Conservation (phyloP, 2,113 vertebrate genomes). For the Coryphaenoides rupestris region DNA sequence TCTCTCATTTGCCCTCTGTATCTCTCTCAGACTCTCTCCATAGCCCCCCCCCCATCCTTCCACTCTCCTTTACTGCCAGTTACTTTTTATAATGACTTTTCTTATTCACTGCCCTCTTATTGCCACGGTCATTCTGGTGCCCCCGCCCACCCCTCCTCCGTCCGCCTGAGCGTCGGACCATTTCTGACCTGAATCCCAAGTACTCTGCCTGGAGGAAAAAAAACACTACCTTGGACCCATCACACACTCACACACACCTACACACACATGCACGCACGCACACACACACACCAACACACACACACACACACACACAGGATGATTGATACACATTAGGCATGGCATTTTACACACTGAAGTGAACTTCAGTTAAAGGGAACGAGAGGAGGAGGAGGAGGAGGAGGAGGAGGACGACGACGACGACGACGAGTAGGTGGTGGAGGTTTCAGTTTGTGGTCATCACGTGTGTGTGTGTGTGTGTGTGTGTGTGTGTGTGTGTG, state of each 20-base stretch:
- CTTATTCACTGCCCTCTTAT: slow-evolving; percentile 40
- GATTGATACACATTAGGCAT: slow-evolving; percentile 11
- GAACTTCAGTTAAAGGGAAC: too few species aligned
- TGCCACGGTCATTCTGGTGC: slow-evolving; percentile 35
- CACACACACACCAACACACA: too few species aligned
- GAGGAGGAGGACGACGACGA: too few species aligned
- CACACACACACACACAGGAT: not conserved
- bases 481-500: too few species aligned
- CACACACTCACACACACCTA: slow-evolving; percentile 26
- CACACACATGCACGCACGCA: too few species aligned
- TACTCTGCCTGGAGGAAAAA: slow-evolving; percentile 11
- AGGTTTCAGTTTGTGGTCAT: not conserved
- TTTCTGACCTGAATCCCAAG: slow-evolving; percentile 54
- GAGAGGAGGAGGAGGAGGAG: too few species aligned
- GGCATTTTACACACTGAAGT: too few species aligned
- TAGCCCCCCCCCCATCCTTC: not conserved
- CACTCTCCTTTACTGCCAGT: slow-evolving; percentile 5
- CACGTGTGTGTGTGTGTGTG: too few species aligned
- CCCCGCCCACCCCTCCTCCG: not conserved
- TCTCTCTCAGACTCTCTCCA: slow-evolving; percentile 9
- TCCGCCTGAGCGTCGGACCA: slow-evolving; percentile 41
- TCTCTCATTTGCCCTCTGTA: not conserved
- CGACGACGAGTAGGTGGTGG: too few species aligned
- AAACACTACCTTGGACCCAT: slow-evolving; percentile 24
- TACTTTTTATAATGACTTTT: slow-evolving; percentile 40